These are phyloP conservation scores for Epiperipatus broadwayi DNA, from an alignment of 2,888 invertebrate species.

Conservation along the genomic window DNA sequence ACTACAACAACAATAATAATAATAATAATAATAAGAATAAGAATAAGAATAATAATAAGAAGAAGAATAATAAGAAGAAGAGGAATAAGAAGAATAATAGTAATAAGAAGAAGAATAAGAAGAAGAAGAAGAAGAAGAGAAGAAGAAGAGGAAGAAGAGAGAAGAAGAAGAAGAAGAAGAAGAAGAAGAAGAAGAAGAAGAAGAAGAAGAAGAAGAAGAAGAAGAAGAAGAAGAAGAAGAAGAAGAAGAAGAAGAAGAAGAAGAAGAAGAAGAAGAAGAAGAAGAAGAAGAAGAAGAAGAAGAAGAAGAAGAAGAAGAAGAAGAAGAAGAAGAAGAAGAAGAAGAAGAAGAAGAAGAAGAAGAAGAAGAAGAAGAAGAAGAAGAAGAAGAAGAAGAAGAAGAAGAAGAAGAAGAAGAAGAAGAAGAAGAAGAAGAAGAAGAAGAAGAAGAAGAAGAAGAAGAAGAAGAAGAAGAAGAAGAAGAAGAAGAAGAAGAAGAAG, in stretches of 20 bases:
- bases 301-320: slow-evolving; percentile 6
- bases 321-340: slow-evolving; percentile 1
- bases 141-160: slow-evolving; percentile 3
- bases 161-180: too few species aligned
- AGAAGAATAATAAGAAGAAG: too few species aligned
- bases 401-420: neutral
- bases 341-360: neutral
- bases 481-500: neutral
- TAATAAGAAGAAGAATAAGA: too few species aligned
- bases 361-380: slow-evolving; percentile 7
- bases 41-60: too few species aligned
- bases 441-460: slow-evolving; percentile 7
- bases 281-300: slow-evolving; percentile 1
- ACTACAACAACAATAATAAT: too few species aligned
- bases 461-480: slow-evolving; percentile 10
- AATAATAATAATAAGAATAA: too few species aligned
- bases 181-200: too few species aligned
- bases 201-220: slow-evolving; percentile 3
- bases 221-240: slow-evolving; percentile 7
- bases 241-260: slow-evolving; percentile 3
- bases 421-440: slow-evolving; percentile 12
- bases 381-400: neutral
- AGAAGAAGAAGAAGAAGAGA: slow-evolving; percentile 7
- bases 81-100: too few species aligned
- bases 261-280: slow-evolving; percentile 4